Conservation (phyloP, 2,888 invertebrate genomes). For the Lottia gigantea region DNA sequence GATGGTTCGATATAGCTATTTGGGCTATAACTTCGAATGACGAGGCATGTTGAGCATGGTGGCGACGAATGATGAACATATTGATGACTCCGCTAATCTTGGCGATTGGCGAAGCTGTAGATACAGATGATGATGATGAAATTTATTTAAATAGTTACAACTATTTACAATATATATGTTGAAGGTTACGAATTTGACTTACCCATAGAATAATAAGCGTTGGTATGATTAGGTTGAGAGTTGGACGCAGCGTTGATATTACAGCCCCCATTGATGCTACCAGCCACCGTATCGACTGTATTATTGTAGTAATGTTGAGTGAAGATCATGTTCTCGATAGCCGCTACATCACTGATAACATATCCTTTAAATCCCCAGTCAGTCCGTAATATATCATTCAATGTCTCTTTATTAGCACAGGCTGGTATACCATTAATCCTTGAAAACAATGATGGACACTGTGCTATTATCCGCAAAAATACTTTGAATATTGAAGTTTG, state of each 20-base stretch:
- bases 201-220: constrained; percentile 12
- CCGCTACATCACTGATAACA: constrained; percentile 60
- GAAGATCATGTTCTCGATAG: constrained; percentile 49
- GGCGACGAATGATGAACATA: too few species aligned
- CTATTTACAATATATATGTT: too few species aligned
- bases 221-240: background rate
- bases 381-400: constrained; percentile 51
- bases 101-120: too few species aligned
- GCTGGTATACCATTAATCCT: constrained; percentile 61
- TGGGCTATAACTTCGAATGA: too few species aligned
- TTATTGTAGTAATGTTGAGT: constrained; percentile 47
- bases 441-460: background rate
- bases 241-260: constrained; percentile 42
- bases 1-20: too few species aligned
- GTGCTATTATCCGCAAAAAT: too few species aligned
- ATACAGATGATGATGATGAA: too few species aligned
- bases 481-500: too few species aligned
- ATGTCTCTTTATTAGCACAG: constrained; percentile 51
- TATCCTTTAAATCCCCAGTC: constrained; percentile 59
- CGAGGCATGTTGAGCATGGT: too few species aligned
- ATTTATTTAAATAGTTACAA: background rate
- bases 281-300: constrained; percentile 44
- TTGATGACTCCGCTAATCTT: too few species aligned
- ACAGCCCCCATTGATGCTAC: constrained; percentile 45
- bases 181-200: background rate